These are phyloP conservation scores for Thereva unica DNA, from an alignment of 2,888 invertebrate genomes.

Conservation along the genomic window DNA sequence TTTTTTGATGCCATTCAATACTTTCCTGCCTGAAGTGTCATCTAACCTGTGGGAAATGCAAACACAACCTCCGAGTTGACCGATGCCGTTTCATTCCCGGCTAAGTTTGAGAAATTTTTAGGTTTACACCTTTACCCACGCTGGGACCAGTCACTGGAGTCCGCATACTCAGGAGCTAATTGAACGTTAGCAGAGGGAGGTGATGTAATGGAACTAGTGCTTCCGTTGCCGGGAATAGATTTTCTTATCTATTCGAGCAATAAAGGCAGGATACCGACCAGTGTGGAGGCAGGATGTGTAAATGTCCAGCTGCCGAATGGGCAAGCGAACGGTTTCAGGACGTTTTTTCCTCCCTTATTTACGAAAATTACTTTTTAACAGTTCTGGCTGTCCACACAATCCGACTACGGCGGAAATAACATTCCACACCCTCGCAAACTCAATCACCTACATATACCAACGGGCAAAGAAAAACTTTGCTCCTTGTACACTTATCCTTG, in stretches of 20 bases:
- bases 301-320: slow-evolving; percentile 12
- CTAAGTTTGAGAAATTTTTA: slow-evolving; percentile 22
- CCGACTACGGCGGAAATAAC: slow-evolving; percentile 26
- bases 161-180: slow-evolving; percentile 21
- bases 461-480: slow-evolving; percentile 2
- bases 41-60: slow-evolving; percentile 28
- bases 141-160: slow-evolving; percentile 18
- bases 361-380: slow-evolving; percentile 25
- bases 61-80: slow-evolving; percentile 18
- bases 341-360: slow-evolving; percentile 20
- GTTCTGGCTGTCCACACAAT: slow-evolving; percentile 18
- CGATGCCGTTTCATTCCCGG: slow-evolving; percentile 28
- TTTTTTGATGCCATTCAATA: too few relatives aligned
- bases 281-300: slow-evolving; percentile 16
- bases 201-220: slow-evolving; percentile 27
- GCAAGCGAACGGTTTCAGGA: slow-evolving; percentile 1
- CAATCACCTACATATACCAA: slow-evolving; percentile 22
- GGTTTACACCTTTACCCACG: slow-evolving; percentile 7
- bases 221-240: slow-evolving; percentile 18
- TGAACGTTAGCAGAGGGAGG: slow-evolving; percentile 14
- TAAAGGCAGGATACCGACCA: slow-evolving; percentile 8
- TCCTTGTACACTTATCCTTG: not conserved
- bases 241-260: slow-evolving; percentile 8
- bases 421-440: slow-evolving; percentile 20
- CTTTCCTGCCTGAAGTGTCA: not conserved